phyloP scores from a whole-genome alignment of 2,888 invertebrate species.

The Cactoblastis cactorum region DNA sequence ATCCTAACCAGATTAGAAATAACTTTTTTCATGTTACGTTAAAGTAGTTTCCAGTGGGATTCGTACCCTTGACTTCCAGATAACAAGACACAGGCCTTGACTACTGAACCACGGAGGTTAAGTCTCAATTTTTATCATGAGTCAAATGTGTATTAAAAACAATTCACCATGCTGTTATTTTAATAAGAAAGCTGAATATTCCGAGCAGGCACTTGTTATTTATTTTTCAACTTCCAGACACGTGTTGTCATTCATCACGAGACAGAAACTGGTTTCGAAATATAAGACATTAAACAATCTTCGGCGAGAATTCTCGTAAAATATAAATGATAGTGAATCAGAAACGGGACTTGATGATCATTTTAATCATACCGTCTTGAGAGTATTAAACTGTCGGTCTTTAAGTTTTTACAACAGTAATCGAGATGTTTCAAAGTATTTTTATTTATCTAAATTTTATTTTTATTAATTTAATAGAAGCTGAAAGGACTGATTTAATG shows the following conservation, averaged over 20 bases:
- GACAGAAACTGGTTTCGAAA: background rate
- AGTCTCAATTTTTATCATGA: too few relatives aligned
- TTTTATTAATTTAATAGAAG: background rate
- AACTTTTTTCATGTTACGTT: too few relatives aligned
- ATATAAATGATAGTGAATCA: background rate
- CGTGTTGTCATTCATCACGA: background rate
- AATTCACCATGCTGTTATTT: too few relatives aligned
- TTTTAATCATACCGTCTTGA: background rate
- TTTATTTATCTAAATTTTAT: background rate
- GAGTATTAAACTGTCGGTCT: background rate
- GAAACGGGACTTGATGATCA: slow-evolving; percentile 6
- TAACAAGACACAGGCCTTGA: too few relatives aligned
- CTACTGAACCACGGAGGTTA: too few relatives aligned
- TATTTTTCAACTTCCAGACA: background rate
- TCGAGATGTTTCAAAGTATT: background rate
- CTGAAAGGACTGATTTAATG: background rate
- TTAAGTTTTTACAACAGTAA: slow-evolving; percentile 3
- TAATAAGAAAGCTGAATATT: too few relatives aligned
- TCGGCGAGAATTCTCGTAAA: background rate
- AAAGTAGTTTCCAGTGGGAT: too few relatives aligned
- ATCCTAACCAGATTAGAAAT: too few relatives aligned
- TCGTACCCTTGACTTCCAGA: too few relatives aligned
- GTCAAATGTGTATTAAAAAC: too few relatives aligned
- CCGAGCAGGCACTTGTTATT: background rate
- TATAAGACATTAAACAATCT: background rate